These are phyloP conservation scores for Globicephala melas DNA, from an alignment of 2,113 vertebrate genomes.

Conservation along the genomic window DNA sequence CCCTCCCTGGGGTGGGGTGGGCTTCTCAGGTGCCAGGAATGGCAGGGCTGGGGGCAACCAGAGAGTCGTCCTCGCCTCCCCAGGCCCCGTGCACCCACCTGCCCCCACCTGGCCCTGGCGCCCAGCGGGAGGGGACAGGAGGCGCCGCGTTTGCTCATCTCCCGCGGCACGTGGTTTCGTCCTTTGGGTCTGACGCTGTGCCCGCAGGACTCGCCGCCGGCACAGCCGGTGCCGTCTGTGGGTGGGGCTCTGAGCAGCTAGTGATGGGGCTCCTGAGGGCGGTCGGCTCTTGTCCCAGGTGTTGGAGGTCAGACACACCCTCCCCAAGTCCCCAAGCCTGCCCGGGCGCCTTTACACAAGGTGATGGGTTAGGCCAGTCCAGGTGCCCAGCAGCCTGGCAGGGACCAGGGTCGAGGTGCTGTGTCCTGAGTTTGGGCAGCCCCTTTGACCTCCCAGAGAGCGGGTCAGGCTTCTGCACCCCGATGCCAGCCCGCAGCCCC, in stretches of 20 bases:
- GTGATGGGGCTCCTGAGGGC: neutral
- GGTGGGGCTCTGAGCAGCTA: neutral
- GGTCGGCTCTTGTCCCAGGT: fast-evolving
- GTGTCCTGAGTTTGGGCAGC: neutral
- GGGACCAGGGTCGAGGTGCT: neutral
- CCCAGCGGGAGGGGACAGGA: neutral
- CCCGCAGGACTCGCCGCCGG: fast-evolving
- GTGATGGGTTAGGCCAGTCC: fast-evolving
- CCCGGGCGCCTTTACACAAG: fast-evolving
- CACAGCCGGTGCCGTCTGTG: neutral
- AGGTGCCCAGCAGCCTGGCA: neutral
- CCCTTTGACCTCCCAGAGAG: fast-evolving
- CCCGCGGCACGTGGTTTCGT: fast-evolving
- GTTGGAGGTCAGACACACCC: fast-evolving
- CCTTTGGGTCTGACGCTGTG: fast-evolving
- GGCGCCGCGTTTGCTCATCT: fast-evolving
- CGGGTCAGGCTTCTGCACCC: fast-evolving
- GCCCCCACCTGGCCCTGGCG: neutral
- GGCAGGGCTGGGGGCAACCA: neutral
- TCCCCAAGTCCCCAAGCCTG: too few relatives aligned
- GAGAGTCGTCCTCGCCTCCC: too few relatives aligned
- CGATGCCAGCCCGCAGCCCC: fast-evolving
- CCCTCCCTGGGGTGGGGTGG: neutral
- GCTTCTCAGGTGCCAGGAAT: neutral
- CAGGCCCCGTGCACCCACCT: fast-evolving